Conservation (phyloP, 2,888 invertebrate genomes). For the Platynereis dumerilii region DNA sequence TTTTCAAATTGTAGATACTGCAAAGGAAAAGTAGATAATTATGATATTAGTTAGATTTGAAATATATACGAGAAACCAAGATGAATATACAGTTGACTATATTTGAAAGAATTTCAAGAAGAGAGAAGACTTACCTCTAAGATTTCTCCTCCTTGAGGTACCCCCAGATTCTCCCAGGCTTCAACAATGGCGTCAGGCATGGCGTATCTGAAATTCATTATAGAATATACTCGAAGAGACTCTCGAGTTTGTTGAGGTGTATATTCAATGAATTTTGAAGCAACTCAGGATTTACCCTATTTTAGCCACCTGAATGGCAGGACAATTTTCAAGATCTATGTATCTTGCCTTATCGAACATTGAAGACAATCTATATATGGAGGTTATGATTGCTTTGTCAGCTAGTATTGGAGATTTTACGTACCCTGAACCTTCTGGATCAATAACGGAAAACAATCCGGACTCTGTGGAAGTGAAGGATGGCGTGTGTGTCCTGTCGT, state of each 20-base stretch:
- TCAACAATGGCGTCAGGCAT: constrained; percentile 57
- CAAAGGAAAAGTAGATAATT: constrained; percentile 18
- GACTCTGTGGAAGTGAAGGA: constrained; percentile 46
- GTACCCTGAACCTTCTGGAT: constrained; percentile 58
- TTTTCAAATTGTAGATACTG: constrained; percentile 55
- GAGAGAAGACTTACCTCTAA: constrained; percentile 35
- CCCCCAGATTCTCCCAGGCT: constrained; percentile 60
- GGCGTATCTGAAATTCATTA: constrained; percentile 50
- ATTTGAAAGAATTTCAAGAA: neutral
- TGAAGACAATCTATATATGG: no score
- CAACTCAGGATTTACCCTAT: no score
- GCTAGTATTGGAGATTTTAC: no score
- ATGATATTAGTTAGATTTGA: neutral
- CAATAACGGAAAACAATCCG: constrained; percentile 58
- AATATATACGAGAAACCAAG: neutral
- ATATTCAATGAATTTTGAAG: no score
- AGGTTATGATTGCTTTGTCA: no score
- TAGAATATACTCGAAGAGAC: no score
- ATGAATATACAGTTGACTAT: neutral
- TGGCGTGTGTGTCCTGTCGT: constrained; percentile 39
- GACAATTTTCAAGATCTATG: no score
- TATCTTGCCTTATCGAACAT: no score
- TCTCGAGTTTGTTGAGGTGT: no score
- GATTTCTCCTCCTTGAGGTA: constrained; percentile 54
- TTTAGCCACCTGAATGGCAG: neutral